These are phyloP conservation scores for Dinomys branickii DNA, from an alignment of 2,113 vertebrate genomes.

Conservation along the genomic window DNA sequence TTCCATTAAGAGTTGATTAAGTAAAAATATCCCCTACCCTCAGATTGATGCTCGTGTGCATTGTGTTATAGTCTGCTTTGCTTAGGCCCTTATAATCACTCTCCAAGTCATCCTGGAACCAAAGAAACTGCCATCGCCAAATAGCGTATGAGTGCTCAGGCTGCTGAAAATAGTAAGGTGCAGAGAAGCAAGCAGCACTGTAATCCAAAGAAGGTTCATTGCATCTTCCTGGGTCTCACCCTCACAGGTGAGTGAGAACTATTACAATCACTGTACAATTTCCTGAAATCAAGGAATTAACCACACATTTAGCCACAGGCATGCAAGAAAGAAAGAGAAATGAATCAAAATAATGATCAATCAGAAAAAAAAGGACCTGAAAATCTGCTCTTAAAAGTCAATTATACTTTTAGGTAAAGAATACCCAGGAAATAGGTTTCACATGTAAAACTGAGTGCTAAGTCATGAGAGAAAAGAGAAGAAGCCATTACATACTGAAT, in stretches of 20 bases:
- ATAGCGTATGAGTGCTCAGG: neutral
- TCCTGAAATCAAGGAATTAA: constrained; percentile 31
- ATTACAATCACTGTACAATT: neutral
- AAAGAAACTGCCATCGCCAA: neutral
- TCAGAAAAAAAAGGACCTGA: neutral
- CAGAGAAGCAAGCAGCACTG: neutral
- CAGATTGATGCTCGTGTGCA: constrained; percentile 34
- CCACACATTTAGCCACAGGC: neutral
- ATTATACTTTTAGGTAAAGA: neutral
- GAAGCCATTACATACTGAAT: neutral
- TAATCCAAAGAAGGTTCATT: neutral
- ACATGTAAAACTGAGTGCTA: neutral
- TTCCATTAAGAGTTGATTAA: constrained; percentile 73
- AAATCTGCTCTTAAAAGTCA: neutral
- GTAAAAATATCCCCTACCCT: constrained; percentile 74
- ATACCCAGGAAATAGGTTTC: neutral
- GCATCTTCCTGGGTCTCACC: neutral
- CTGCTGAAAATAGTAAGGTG: neutral
- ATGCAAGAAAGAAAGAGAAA: neutral
- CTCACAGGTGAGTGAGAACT: neutral
- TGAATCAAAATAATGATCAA: constrained; percentile 6
- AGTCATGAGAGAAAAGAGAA: neutral
- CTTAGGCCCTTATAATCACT: constrained; percentile 1
- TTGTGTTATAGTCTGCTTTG: constrained; percentile 61
- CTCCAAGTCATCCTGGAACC: constrained; percentile 13